Base-by-base conservation (phyloP, 2,113 vertebrate genomes). In the Apeltes quadracus region DNA sequence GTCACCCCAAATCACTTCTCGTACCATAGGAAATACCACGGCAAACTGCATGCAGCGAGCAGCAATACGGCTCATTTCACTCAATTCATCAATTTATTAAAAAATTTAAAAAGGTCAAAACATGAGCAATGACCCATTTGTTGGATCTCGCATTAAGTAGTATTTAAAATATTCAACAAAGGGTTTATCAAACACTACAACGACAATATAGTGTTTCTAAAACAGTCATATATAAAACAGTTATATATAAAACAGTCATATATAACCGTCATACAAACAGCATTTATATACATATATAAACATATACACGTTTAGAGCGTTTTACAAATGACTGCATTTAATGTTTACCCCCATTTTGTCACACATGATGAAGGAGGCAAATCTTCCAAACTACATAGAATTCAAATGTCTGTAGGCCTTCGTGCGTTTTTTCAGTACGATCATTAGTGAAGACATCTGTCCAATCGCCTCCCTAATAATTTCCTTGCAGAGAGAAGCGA, bases 401-500 rank as follows among this genome's bases (percentile, higher is more conserved):
- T 69, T 5, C 34, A 63, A 29, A 53, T 18, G n/a, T 46, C 48
- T 72, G 48, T 1, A 15, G 23, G 78, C 54, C 22, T 72, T 54
- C 65, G 74, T 63, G 51, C 53, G 43, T 56, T 77, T 85, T 79
- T 59, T 72, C 61, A 27, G 70, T 22, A 48, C 14, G 23, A 65
- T 78, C 73, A 76, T 81, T 79, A 79, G 61, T 23, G 72, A 54
- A 71, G 81, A 83, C 84, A 85, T 87, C 88, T 83, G 85, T 38
- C 61, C 59, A 27, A 20, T n/a, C 29, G 55, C 75, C 61, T 77
- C 69, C 67, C 83, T 77, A 84, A 82, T 86, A 71, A 79, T 75
- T 73, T 78, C 56, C 41, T 69, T 82, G 77, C 74, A 74, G 87
- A 69, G 69, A 50, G 39, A 72, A 69, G 81, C 72, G 57, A 79